Conservation (phyloP, 2,888 invertebrate genomes). For the Prenolepis imparis region DNA sequence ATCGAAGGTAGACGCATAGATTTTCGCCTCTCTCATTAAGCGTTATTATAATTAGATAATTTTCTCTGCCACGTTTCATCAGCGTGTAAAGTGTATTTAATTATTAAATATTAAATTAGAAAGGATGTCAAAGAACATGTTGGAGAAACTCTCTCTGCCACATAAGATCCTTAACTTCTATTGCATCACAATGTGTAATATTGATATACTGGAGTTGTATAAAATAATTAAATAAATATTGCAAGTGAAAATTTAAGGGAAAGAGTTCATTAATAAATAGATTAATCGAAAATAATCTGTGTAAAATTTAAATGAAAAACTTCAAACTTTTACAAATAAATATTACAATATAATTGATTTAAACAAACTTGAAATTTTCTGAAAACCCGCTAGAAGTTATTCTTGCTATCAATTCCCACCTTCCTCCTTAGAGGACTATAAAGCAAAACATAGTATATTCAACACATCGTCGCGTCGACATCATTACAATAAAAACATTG, state of each 20-base stretch:
- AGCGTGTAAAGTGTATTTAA: background rate
- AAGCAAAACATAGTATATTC: background rate
- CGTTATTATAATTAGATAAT: constrained; percentile 59
- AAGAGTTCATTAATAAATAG: background rate
- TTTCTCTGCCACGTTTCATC: constrained; percentile 10
- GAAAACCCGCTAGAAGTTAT: background rate
- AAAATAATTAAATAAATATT: background rate
- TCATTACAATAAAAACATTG: constrained; percentile 57
- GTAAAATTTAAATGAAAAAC: background rate
- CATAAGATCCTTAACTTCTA: background rate
- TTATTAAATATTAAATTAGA: background rate
- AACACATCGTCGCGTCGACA: background rate
- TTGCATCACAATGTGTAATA: background rate
- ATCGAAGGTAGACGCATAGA: constrained; percentile 49
- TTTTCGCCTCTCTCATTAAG: constrained; percentile 58
- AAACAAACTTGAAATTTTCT: background rate
- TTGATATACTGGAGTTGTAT: background rate
- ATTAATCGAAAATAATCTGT: background rate
- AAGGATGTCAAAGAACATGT: background rate
- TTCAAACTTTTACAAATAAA: background rate
- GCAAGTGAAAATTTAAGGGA: background rate
- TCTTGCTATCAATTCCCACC: background rate
- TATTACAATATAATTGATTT: background rate
- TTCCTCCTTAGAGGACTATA: background rate
- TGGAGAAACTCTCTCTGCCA: background rate